phyloP scores from a whole-genome alignment of 2,113 vertebrate species.

The Stegostoma tigrinum region DNA sequence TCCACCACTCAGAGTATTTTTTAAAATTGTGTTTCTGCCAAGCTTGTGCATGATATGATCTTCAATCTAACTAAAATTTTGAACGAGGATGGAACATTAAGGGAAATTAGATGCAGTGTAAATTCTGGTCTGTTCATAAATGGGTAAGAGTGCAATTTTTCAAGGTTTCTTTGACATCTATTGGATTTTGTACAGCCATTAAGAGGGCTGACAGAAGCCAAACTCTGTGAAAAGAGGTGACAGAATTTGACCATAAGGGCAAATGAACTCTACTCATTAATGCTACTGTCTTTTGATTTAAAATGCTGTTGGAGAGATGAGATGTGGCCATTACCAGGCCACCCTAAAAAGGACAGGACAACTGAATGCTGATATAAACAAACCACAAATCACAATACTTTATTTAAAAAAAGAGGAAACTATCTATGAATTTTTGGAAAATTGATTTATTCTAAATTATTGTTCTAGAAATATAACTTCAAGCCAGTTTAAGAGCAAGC shows the following conservation, averaged over 20 bases:
- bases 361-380: background rate
- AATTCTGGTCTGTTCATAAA: background rate
- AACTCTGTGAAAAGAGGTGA: background rate
- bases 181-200: background rate
- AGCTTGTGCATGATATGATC: background rate
- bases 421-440: background rate
- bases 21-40: background rate
- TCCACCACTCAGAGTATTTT: background rate
- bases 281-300: background rate
- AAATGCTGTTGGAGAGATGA: background rate
- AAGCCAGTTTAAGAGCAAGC: background rate
- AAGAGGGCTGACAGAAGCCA: background rate
- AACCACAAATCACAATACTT: background rate
- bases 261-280: background rate
- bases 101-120: background rate
- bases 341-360: background rate
- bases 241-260: background rate
- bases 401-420: background rate
- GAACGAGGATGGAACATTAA: background rate
- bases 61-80: background rate
- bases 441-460: background rate
- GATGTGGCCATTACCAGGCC: background rate
- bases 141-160: background rate
- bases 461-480: background rate
- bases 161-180: background rate